Percentiles rank a stretch among this genome's conserved stretches.
Conservation (phyloP, 1,140 invertebrate genomes). For the Heliothis subflexa region DNA sequence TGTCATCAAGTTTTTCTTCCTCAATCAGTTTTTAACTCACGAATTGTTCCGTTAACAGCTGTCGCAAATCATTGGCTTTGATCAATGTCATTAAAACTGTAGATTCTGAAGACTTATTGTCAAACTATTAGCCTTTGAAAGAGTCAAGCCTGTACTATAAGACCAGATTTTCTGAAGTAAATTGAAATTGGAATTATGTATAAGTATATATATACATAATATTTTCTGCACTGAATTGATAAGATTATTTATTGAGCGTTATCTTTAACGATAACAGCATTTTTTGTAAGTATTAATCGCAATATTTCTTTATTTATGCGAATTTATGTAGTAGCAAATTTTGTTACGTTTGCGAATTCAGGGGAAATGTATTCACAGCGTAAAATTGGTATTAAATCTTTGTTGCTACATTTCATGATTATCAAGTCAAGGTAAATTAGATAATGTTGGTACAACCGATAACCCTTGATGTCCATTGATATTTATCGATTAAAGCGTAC, state of each 20-base stretch:
- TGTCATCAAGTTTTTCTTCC: constrained; percentile 1
- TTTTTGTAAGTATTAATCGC: neutral
- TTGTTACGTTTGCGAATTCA: no score
- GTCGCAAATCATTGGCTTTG: constrained; percentile 6
- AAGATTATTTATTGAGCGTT: constrained; percentile 3
- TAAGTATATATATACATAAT: neutral
- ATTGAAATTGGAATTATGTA: neutral
- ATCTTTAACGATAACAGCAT: constrained; percentile 9
- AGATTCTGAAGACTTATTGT: neutral
- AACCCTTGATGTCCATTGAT: neutral
- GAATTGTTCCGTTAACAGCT: constrained; percentile 22
- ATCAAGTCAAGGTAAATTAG: constrained; percentile 36
- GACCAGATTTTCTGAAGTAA: neutral
- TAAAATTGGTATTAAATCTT: constrained; percentile 23
- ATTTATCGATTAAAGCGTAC: constrained; percentile 24
- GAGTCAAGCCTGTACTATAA: neutral
- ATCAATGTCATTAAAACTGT: constrained; percentile 20
- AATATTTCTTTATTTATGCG: neutral
- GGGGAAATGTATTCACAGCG: no score
- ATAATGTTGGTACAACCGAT: constrained; percentile 20
- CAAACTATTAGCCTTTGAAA: neutral
- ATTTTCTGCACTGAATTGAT: constrained; percentile 12
- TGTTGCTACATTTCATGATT: neutral
- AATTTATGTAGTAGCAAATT: no score
- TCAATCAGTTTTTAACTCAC: neutral